Evolutionary conservation across 2,888 invertebrate species (phyloP).

Genomic region (Agrotis ipsilon): DNA sequence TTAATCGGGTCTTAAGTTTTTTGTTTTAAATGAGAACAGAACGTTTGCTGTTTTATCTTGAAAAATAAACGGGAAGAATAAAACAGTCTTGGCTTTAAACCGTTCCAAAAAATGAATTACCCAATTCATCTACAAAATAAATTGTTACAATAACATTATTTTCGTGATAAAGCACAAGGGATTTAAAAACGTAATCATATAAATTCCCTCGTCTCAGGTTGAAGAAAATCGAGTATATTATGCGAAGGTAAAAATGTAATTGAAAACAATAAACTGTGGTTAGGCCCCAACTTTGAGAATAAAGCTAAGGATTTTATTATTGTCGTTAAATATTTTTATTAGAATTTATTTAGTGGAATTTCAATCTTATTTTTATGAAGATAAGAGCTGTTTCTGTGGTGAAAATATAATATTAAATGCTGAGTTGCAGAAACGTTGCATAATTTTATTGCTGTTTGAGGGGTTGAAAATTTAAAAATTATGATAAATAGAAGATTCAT

Average conservation of each 20-base stretch:
- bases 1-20: not conserved
- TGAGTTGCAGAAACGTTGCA: slow-evolving; percentile 22
- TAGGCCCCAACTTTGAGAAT: slow-evolving; percentile 37
- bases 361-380: slow-evolving; percentile 25
- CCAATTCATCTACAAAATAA: slow-evolving; percentile 34
- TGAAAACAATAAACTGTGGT: slow-evolving; percentile 70
- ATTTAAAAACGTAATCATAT: slow-evolving; percentile 52
- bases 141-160: slow-evolving; percentile 42
- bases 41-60: no score
- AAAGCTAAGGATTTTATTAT: slow-evolving; percentile 37
- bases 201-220: slow-evolving; percentile 35
- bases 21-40: not conserved
- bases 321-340: slow-evolving; percentile 40
- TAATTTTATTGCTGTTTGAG: slow-evolving; percentile 28
- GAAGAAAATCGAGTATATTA: slow-evolving; percentile 46
- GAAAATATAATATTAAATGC: slow-evolving; percentile 8
- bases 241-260: slow-evolving; percentile 64
- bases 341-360: slow-evolving; percentile 31
- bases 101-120: slow-evolving; percentile 4
- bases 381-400: not conserved
- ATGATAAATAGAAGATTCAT: slow-evolving; percentile 2
- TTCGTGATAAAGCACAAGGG: slow-evolving; percentile 39
- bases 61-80: not conserved
- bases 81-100: no score
- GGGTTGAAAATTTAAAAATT: slow-evolving; percentile 9